These are phyloP conservation scores for Ceryle rudis DNA, from an alignment of 2,797 vertebrate species.

Conservation along the genomic window DNA sequence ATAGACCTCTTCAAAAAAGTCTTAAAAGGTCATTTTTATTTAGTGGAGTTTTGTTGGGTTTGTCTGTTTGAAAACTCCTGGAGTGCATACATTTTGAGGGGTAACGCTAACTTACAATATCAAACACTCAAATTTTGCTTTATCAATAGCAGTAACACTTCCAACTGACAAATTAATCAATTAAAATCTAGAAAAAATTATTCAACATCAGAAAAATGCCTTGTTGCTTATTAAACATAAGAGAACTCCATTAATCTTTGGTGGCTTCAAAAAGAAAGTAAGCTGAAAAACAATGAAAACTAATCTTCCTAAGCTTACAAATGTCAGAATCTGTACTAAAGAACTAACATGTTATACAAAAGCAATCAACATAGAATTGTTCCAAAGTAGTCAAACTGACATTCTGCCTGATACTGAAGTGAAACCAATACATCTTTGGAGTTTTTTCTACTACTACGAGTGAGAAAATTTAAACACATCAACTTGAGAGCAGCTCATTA, in stretches of 20 bases:
- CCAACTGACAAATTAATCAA: conserved; percentile 10
- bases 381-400: neutral
- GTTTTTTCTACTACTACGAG: neutral
- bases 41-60: neutral
- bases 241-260: neutral
- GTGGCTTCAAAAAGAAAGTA: neutral
- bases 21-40: neutral
- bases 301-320: neutral
- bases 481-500: neutral
- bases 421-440: neutral
- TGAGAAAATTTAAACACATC: conserved; percentile 24
- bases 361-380: neutral
- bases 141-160: neutral
- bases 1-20: neutral
- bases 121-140: neutral
- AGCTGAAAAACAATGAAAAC: neutral
- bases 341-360: neutral
- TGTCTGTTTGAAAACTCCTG: neutral
- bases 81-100: neutral
- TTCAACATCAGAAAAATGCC: neutral
- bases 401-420: neutral
- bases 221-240: conserved; percentile 4
- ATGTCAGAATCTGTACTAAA: neutral
- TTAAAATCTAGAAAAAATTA: neutral
- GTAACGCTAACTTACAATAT: neutral